These are phyloP conservation scores for Prinia subflava DNA, from an alignment of 2,113 vertebrate genomes.

Conservation along the genomic window DNA sequence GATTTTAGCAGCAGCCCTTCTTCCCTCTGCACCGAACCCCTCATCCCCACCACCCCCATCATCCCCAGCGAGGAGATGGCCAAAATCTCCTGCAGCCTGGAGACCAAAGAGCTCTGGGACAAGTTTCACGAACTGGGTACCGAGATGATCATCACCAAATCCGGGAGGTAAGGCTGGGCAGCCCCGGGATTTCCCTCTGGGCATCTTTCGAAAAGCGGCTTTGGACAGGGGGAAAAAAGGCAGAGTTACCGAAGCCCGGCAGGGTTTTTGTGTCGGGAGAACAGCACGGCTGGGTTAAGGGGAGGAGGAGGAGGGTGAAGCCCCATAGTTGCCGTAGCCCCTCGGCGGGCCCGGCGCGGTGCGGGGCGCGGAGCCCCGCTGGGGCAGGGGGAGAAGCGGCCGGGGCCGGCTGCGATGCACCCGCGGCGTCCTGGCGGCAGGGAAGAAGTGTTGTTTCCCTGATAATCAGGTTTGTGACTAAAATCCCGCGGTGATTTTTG, in stretches of 20 bases:
- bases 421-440: too few relatives aligned
- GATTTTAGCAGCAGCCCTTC: constrained; percentile 81
- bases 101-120: constrained; percentile 99
- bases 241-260: rapidly evolving
- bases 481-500: background rate
- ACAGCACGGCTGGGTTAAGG: too few relatives aligned
- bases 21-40: constrained; percentile 88
- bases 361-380: background rate
- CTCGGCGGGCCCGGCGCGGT: background rate
- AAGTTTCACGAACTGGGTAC: constrained; percentile 98
- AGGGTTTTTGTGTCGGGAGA: background rate
- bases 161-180: constrained; percentile 82
- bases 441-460: background rate
- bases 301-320: background rate
- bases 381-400: background rate
- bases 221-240: rapidly evolving
- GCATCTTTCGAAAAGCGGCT: background rate
- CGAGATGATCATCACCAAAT: constrained; percentile 99
- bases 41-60: constrained; percentile 91
- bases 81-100: constrained; percentile 93
- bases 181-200: rapidly evolving
- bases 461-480: background rate
- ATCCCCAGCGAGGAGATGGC: constrained; percentile 97
- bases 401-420: background rate
- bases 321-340: background rate